These are phyloP conservation scores for Drosophila nr. perissopoda DNA, from an alignment of 2,888 invertebrate genomes.

Conservation along the genomic window DNA sequence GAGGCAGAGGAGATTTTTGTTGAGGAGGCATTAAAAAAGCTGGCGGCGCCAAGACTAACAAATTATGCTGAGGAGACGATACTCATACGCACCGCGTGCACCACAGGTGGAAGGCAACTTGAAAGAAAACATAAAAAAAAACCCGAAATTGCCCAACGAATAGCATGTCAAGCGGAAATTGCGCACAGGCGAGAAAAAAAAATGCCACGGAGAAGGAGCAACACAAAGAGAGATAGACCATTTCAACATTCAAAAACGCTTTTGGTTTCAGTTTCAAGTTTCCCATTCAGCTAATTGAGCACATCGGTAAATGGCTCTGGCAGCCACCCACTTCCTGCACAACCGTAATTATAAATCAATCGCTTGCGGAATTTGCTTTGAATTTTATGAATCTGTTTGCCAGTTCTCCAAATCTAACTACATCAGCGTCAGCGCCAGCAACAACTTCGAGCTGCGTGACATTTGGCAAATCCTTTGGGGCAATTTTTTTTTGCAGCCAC, in stretches of 20 bases:
- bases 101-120: constrained; percentile 70
- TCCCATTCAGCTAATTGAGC: constrained; percentile 62
- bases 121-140: constrained; percentile 52
- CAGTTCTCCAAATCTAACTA: constrained; percentile 25
- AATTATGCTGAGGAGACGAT: constrained; percentile 40
- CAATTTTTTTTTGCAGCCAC: constrained; percentile 29
- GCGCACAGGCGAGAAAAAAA: constrained; percentile 31
- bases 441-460: constrained; percentile 68
- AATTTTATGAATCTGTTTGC: constrained; percentile 30
- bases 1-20: constrained; percentile 35
- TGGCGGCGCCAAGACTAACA: constrained; percentile 29
- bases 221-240: constrained; percentile 6
- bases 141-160: constrained; percentile 54
- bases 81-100: constrained; percentile 58
- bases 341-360: constrained; percentile 77
- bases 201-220: not conserved
- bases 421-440: constrained; percentile 30
- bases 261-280: constrained; percentile 50
- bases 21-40: constrained; percentile 32
- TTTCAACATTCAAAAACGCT: constrained; percentile 31
- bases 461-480: constrained; percentile 71
- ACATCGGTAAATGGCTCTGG: constrained; percentile 57
- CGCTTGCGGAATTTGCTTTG: constrained; percentile 61
- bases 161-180: constrained; percentile 68
- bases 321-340: constrained; percentile 50